Evolutionary conservation across 2,888 invertebrate genomes (phyloP).

Genomic region (Xestia xanthographa): DNA sequence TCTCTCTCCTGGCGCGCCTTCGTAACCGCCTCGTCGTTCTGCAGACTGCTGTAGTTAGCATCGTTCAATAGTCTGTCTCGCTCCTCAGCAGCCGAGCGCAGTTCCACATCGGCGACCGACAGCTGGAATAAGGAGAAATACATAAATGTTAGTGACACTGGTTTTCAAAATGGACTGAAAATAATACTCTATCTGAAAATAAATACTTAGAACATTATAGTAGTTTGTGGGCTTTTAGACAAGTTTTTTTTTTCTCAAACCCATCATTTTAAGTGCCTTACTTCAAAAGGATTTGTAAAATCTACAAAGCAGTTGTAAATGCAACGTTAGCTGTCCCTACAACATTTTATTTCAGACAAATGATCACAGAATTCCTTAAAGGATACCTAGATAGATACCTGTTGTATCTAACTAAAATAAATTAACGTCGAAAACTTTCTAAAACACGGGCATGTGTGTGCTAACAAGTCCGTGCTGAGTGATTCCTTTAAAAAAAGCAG

Average conservation of each 20-base stretch:
- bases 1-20: slow-evolving; percentile 95
- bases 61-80: slow-evolving; percentile 95
- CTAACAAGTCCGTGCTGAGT: slow-evolving; percentile 17
- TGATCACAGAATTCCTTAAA: neutral
- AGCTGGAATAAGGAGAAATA: slow-evolving; percentile 80
- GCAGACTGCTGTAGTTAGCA: slow-evolving; percentile 93
- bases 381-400: neutral
- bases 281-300: neutral
- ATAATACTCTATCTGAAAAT: neutral
- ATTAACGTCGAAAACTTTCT: slow-evolving; percentile 19
- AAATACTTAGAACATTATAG: neutral
- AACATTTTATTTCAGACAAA: neutral
- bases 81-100: slow-evolving; percentile 95
- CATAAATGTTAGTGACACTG: neutral
- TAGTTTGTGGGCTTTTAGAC: neutral
- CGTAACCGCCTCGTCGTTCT: slow-evolving; percentile 95
- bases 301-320: neutral
- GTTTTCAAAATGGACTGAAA: neutral
- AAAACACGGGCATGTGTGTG: neutral
- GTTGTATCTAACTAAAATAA: neutral
- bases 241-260: neutral
- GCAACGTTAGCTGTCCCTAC: neutral
- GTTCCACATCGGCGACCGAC: slow-evolving; percentile 95
- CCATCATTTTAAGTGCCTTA: neutral
- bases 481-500: neutral